phyloP scores from a whole-genome alignment of 2,888 invertebrate genomes.

The Tinea trinotella region DNA sequence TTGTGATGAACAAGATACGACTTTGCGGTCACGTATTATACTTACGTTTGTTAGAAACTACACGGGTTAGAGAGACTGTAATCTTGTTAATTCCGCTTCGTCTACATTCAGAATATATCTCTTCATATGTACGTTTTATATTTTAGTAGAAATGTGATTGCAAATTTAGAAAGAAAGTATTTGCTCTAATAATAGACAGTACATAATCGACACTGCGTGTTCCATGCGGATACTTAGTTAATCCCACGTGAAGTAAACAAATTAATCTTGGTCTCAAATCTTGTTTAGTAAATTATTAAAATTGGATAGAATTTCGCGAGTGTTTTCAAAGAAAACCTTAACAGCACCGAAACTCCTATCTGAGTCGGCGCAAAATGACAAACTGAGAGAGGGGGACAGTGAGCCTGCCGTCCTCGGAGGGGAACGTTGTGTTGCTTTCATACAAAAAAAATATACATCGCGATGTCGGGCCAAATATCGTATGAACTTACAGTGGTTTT shows the following conservation, averaged over 20 bases:
- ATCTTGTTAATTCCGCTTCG: not conserved
- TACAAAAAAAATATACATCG: constrained; percentile 44
- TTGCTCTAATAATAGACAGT: too few species aligned
- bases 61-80: not conserved
- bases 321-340: not conserved
- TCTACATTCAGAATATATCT: not conserved
- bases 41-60: not conserved
- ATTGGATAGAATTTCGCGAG: not conserved
- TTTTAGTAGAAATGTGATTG: too few species aligned
- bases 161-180: too few species aligned
- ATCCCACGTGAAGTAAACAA: too few species aligned
- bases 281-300: not conserved
- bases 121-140: too few species aligned
- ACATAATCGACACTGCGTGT: too few species aligned
- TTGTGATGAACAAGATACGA: constrained; percentile 3
- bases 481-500: not conserved
- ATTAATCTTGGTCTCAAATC: too few species aligned
- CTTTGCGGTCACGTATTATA: not conserved
- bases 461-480: constrained; percentile 36
- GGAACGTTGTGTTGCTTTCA: constrained; percentile 51
- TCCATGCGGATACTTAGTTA: too few species aligned
- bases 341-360: constrained; percentile 24
- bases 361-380: constrained; percentile 69
- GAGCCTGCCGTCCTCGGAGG: constrained; percentile 46
- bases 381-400: constrained; percentile 55